Base-by-base conservation (phyloP, 2,113 vertebrate genomes). In the Coryphaenoides rupestris region DNA sequence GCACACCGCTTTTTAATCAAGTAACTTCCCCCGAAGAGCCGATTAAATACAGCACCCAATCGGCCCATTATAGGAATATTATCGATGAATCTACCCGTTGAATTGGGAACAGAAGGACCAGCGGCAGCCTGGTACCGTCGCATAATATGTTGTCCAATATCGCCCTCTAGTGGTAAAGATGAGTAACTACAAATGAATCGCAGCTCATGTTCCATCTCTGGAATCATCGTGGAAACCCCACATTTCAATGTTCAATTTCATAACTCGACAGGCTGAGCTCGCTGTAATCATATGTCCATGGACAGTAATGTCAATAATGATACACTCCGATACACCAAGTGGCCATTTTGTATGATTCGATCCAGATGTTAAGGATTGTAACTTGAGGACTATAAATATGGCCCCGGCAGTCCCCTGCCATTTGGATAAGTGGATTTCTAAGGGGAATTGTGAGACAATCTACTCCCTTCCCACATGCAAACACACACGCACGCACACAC, bases 341-440 rank as follows among this genome's bases (percentile, higher is more conserved):
- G 67, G 45, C 49, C 60, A 56, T 19, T 74, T 45, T 19, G 53
- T 24, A 45, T 78, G 63, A 87, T 74, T 73, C 19, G 0, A 17
- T 69, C 79, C 85, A 88, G 85, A 88, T 85, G 85, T 77, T 70
- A 52, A 26, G 70, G 50, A 72, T 55, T 74, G 80, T 61, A 88
- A 86, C 66, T 63, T 46, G 68, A 76, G 65, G 47, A 60, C 60
- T 23, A 60, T 67, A 71, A 72, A 75, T 66, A 69, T 61, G 46
- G 58, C 53, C 65, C 75, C 7, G 4, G 33, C 13, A 40, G 60
- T 78, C 68, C 55, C 50, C 50, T 74, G 67, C 70, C 65, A 72
- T 66, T 77, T 76, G 68, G 71, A 33, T 75, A 66, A 79, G 75
- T 76, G 63, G 70, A 68, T 76, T 76, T 81, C 65, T 70, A 53